These are phyloP conservation scores for Danio choprae DNA, from an alignment of 2,797 vertebrate species.

Conservation along the genomic window DNA sequence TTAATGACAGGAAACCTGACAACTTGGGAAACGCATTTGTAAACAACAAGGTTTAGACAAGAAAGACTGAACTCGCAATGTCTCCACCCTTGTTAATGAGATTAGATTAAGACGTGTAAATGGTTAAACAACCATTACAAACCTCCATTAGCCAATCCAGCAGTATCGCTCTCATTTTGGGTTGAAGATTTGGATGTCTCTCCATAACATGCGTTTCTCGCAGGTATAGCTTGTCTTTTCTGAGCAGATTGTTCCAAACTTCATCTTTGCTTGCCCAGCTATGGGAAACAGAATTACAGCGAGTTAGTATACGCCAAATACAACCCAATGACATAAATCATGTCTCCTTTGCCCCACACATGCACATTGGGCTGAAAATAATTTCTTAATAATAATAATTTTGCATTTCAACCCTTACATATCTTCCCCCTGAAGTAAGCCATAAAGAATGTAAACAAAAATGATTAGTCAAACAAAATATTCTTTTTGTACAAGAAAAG, in stretches of 20 bases:
- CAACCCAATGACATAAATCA: not conserved
- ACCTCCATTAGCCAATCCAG: conserved; percentile 99
- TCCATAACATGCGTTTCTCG: conserved; percentile 86
- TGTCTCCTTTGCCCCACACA: not conserved
- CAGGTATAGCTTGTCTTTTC: conserved; percentile 87
- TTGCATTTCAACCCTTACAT: not conserved
- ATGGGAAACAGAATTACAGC: not conserved
- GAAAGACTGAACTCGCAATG: not conserved
- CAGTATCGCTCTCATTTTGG: conserved; percentile 93
- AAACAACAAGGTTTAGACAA: conserved; percentile 3
- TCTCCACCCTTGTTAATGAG: conserved; percentile 17
- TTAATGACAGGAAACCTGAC: not conserved
- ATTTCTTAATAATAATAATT: not conserved
- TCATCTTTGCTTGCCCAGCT: conserved; percentile 96
- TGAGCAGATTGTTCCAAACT: conserved; percentile 93
- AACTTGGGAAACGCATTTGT: not conserved
- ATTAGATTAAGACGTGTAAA: conserved; percentile 45
- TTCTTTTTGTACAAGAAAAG: not conserved
- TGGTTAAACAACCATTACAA: conserved; percentile 57
- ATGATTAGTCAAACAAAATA: not conserved
- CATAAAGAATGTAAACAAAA: not conserved
- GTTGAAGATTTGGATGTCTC: conserved; percentile 92
- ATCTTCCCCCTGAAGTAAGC: not conserved
- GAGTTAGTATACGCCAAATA: not conserved
- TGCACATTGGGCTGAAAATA: not conserved